These are phyloP conservation scores for Pocota personata DNA, from an alignment of 2,888 invertebrate species.

Conservation along the genomic window DNA sequence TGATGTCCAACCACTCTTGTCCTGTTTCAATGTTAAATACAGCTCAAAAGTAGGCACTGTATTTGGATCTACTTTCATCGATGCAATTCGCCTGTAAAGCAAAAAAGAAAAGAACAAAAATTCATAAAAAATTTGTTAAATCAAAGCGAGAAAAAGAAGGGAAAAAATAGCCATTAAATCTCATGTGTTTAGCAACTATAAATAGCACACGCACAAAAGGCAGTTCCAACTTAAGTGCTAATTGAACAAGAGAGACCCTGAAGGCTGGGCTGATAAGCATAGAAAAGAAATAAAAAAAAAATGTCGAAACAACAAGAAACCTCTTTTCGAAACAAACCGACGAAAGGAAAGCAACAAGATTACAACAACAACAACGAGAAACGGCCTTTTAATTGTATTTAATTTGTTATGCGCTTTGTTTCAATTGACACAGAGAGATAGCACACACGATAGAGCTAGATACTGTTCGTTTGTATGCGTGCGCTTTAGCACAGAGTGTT, in stretches of 20 bases:
- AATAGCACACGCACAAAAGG: slow-evolving; percentile 60
- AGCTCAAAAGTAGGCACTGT: slow-evolving; percentile 96
- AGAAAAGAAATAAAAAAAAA: slow-evolving; percentile 42
- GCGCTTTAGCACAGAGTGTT: slow-evolving; percentile 16
- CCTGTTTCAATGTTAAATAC: slow-evolving; percentile 93
- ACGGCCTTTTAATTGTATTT: slow-evolving; percentile 66
- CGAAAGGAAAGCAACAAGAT: slow-evolving; percentile 23
- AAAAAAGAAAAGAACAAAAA: slow-evolving; percentile 41
- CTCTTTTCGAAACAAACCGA: slow-evolving; percentile 21
- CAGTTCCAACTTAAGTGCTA: slow-evolving; percentile 48
- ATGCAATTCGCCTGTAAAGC: slow-evolving; percentile 87
- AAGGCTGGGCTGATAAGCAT: slow-evolving; percentile 56
- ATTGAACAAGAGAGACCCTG: slow-evolving; percentile 54
- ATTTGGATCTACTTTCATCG: slow-evolving; percentile 92
- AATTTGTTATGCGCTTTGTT: slow-evolving; percentile 73
- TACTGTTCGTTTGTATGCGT: slow-evolving; percentile 4
- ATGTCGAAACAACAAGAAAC: slow-evolving; percentile 34
- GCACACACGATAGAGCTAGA: slow-evolving; percentile 34
- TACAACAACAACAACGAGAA: slow-evolving; percentile 23
- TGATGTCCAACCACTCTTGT: slow-evolving; percentile 93
- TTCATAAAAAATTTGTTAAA: slow-evolving; percentile 22
- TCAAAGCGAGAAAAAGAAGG: not conserved
- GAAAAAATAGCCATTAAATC: slow-evolving; percentile 27
- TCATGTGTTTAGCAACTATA: slow-evolving; percentile 43
- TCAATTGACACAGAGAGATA: slow-evolving; percentile 70